These are phyloP conservation scores for Galleria mellonella DNA, from an alignment of 1,140 invertebrate genomes.

Conservation along the genomic window DNA sequence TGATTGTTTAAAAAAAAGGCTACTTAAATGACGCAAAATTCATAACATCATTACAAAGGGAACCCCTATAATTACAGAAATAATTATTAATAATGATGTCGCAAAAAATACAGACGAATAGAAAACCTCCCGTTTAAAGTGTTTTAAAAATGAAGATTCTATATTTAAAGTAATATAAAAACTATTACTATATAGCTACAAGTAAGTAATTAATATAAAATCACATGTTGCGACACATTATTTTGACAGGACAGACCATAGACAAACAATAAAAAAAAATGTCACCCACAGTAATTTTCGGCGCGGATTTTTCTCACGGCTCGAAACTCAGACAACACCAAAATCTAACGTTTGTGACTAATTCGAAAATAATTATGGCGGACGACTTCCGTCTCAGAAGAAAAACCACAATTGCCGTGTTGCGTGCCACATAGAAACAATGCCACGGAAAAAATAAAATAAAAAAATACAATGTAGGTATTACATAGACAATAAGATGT, in stretches of 20 bases:
- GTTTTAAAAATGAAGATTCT: no score
- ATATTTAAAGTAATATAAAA: no score
- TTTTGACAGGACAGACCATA: slow-evolving; percentile 3
- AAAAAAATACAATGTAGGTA: slow-evolving; percentile 14
- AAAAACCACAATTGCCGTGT: slow-evolving; percentile 53
- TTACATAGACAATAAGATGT: not conserved
- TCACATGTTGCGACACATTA: slow-evolving; percentile 1
- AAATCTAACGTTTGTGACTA: slow-evolving; percentile 54
- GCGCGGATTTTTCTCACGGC: slow-evolving; percentile 29
- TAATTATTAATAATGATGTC: no score
- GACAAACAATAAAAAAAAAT: slow-evolving; percentile 3
- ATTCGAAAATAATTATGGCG: slow-evolving; percentile 58
- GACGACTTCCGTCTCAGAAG: slow-evolving; percentile 42
- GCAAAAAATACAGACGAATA: no score
- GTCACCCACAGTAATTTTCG: slow-evolving; percentile 3
- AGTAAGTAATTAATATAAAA: not conserved
- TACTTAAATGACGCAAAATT: no score
- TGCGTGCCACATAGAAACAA: slow-evolving; percentile 49
- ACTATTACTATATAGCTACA: no score
- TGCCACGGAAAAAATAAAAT: slow-evolving; percentile 26
- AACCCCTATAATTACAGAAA: no score
- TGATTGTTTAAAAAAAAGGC: no score
- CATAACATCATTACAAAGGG: no score
- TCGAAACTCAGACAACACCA: slow-evolving; percentile 16
- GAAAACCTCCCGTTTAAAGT: no score